These are phyloP conservation scores for Caracal caracal DNA, from an alignment of 2,113 vertebrate genomes.

Conservation along the genomic window DNA sequence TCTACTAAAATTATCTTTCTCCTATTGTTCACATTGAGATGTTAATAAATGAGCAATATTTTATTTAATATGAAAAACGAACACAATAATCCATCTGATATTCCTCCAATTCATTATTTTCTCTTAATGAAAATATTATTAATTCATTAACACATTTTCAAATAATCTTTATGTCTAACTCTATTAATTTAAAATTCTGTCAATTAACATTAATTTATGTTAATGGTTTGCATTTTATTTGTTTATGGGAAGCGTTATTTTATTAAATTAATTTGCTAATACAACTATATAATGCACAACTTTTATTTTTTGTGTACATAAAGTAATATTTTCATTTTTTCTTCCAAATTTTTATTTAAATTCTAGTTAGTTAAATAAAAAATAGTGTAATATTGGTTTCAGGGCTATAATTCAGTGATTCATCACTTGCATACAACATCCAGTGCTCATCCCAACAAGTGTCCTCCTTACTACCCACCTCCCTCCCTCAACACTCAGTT, in stretches of 20 bases:
- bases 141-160: constrained; percentile 19
- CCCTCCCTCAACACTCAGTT: too few species aligned
- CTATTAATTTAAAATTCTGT: neutral
- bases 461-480: too few species aligned
- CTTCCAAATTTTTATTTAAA: too few species aligned
- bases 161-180: neutral
- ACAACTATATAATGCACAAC: neutral
- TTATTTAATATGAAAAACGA: constrained; percentile 3
- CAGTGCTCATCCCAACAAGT: too few species aligned
- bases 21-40: neutral
- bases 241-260: neutral
- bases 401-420: too few species aligned
- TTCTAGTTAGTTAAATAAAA: too few species aligned
- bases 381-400: too few species aligned
- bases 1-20: neutral
- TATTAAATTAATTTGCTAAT: neutral
- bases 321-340: too few species aligned
- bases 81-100: neutral
- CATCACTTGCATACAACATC: too few species aligned
- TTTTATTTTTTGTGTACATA: neutral
- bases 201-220: neutral
- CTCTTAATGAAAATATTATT: neutral
- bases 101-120: neutral
- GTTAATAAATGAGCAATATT: neutral
- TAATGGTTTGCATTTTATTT: neutral